phyloP scores from a whole-genome alignment of 2,888 invertebrate species.

The Phoenoteleia sp. region DNA sequence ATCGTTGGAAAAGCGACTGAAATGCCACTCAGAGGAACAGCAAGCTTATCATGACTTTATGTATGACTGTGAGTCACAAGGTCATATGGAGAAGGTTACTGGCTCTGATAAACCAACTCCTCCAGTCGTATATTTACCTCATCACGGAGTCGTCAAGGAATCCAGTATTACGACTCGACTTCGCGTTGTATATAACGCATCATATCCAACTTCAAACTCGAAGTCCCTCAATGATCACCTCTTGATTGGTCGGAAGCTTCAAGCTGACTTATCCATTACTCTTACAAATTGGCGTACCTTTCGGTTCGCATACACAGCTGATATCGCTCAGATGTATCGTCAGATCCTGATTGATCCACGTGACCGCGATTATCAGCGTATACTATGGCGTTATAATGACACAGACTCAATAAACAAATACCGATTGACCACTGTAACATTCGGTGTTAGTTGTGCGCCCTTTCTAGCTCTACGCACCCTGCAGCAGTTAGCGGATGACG shows the following conservation, averaged over 20 bases:
- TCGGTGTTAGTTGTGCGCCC: neutral
- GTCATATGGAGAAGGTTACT: neutral
- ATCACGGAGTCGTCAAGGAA: neutral
- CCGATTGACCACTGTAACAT: neutral
- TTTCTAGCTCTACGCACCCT: neutral
- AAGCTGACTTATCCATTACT: too few relatives aligned
- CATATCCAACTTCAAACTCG: neutral
- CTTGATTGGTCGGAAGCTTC: too few relatives aligned
- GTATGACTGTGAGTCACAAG: neutral
- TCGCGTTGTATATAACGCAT: slow-evolving; percentile 10
- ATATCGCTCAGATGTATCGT: slow-evolving; percentile 24
- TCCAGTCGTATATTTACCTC: neutral
- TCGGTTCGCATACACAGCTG: neutral
- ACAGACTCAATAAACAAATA: neutral
- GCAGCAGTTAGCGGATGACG: neutral
- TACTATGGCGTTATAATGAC: neutral
- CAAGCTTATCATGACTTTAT: too few relatives aligned
- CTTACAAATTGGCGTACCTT: neutral
- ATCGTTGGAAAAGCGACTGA: too few relatives aligned
- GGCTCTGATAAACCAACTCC: too few relatives aligned
- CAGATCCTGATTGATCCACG: slow-evolving; percentile 1
- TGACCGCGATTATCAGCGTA: neutral
- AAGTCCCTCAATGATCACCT: neutral
- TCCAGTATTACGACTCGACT: neutral
- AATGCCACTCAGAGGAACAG: too few relatives aligned